phyloP scores from a whole-genome alignment of 1,140 invertebrate genomes.

The Arctopsyche grandis region DNA sequence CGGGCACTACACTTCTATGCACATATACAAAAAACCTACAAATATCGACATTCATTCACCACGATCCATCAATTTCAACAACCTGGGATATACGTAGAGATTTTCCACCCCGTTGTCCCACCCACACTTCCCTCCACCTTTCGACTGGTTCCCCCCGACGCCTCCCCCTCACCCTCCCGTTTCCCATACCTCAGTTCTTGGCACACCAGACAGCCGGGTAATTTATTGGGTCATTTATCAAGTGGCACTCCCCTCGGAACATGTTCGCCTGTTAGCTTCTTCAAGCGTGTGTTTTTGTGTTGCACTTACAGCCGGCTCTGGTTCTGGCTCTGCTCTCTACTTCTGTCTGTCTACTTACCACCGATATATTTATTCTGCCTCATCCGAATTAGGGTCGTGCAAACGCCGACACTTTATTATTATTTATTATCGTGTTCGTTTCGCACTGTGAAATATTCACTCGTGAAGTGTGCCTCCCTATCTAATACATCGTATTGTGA shows the following conservation, averaged over 20 bases:
- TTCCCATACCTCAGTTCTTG: slow-evolving; percentile 1
- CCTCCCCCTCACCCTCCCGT: too few relatives aligned
- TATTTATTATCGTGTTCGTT: not conserved
- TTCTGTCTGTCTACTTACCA: slow-evolving; percentile 43
- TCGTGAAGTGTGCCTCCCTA: too few relatives aligned
- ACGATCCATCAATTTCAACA: not conserved
- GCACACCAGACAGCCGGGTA: slow-evolving; percentile 44
- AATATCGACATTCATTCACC: not conserved
- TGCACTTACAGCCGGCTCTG: slow-evolving; percentile 40
- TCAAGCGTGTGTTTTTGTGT: slow-evolving; percentile 47
- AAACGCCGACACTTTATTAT: not conserved
- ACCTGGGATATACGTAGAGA: not conserved
- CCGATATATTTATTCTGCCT: slow-evolving; percentile 43
- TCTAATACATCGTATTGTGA: too few relatives aligned
- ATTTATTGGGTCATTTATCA: slow-evolving; percentile 53
- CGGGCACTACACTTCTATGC: too few relatives aligned
- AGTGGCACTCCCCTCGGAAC: slow-evolving; percentile 51
- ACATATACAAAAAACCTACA: too few relatives aligned
- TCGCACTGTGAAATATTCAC: too few relatives aligned
- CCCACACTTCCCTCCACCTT: too few relatives aligned
- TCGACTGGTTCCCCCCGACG: too few relatives aligned
- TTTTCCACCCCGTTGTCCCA: not conserved
- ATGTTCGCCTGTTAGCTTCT: slow-evolving; percentile 48
- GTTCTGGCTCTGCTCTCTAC: too few relatives aligned
- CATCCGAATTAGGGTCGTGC: slow-evolving; percentile 23